These are phyloP conservation scores for Melanerpes aurifrons DNA, from an alignment of 2,113 vertebrate species.

Conservation along the genomic window DNA sequence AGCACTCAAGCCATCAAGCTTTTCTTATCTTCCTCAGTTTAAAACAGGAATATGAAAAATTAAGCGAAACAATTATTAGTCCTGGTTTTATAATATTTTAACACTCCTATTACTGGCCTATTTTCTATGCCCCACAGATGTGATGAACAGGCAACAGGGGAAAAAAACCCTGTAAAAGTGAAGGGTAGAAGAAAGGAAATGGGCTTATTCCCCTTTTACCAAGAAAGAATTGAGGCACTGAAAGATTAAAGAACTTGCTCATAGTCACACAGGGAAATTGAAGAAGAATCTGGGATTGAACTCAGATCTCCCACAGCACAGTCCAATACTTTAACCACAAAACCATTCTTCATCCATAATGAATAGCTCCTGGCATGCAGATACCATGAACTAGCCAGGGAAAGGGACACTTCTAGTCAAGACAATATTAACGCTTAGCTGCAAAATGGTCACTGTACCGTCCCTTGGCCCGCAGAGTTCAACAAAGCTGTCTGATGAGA, in stretches of 20 bases:
- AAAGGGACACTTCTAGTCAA: constrained; percentile 46
- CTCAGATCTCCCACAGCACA: constrained; percentile 59
- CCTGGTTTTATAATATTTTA: neutral
- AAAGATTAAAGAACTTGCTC: constrained; percentile 18
- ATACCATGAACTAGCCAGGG: constrained; percentile 23
- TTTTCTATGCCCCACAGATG: neutral
- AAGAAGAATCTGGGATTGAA: constrained; percentile 56
- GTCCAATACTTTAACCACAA: constrained; percentile 57
- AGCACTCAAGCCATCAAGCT: neutral
- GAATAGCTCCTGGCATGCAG: constrained; percentile 53
- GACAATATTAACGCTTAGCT: constrained; percentile 33
- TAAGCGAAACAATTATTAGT: neutral
- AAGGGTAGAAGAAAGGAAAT: constrained; percentile 48
- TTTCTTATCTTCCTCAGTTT: neutral
- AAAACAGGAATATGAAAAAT: neutral
- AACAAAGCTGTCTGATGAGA: neutral
- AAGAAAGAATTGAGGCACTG: neutral
- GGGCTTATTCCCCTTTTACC: constrained; percentile 19
- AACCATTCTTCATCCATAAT: constrained; percentile 53
- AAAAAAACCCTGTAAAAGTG: constrained; percentile 15
- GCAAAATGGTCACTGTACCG: neutral
- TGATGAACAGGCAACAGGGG: neutral
- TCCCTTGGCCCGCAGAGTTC: neutral
- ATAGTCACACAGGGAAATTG: constrained; percentile 22
- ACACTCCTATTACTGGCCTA: neutral